These are phyloP conservation scores for Lydus trimaculatus DNA, from an alignment of 2,888 invertebrate species.

Conservation along the genomic window DNA sequence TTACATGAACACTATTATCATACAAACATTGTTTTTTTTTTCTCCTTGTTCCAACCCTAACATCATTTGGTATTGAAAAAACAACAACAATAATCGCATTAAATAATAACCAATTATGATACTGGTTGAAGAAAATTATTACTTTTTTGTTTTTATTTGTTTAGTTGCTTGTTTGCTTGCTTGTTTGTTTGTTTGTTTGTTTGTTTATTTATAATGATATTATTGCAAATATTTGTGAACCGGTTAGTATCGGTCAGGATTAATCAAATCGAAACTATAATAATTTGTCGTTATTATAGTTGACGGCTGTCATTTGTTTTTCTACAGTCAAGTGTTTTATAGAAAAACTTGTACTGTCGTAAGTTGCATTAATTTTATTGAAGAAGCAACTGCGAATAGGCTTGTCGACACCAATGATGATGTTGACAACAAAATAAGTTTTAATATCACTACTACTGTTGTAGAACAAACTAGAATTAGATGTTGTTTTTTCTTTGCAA, in stretches of 20 bases:
- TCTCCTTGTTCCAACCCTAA: background rate
- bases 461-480: too few species aligned
- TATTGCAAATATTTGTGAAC: background rate
- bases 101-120: constrained; percentile 10
- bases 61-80: constrained; percentile 14
- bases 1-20: constrained; percentile 20
- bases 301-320: constrained; percentile 30
- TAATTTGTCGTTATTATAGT: background rate
- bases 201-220: background rate
- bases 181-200: too few species aligned
- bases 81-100: constrained; percentile 12
- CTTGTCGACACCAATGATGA: constrained; percentile 39
- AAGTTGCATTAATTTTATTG: constrained; percentile 41
- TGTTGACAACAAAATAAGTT: too few species aligned
- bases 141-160: background rate
- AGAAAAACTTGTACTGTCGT: constrained; percentile 28
- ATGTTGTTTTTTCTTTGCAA: constrained; percentile 31
- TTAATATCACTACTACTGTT: too few species aligned
- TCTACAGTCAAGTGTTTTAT: constrained; percentile 15
- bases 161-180: background rate
- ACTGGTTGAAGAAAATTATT: background rate
- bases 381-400: constrained; percentile 34
- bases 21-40: constrained; percentile 16
- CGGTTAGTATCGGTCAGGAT: background rate
- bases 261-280: constrained; percentile 1